Evolutionary conservation across 2,113 vertebrate species (phyloP).

Genomic region (Geococcyx californianus): DNA sequence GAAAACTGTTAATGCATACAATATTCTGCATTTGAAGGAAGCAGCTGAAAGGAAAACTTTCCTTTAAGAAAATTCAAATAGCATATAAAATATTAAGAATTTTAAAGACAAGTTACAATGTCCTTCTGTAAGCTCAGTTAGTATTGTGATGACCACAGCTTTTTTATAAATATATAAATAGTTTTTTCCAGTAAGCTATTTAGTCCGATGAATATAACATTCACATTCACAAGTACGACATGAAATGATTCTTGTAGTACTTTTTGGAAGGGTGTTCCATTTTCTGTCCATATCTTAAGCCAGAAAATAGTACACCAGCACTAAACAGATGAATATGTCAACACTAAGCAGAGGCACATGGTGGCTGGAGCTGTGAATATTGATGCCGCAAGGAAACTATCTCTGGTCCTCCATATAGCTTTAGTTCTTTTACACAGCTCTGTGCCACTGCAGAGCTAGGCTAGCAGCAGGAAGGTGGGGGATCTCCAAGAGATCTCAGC

Average conservation of each 20-base stretch:
- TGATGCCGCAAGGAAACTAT: neutral
- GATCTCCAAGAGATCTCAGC: neutral
- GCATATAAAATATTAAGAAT: neutral
- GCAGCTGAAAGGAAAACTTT: neutral
- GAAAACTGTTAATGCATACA: neutral
- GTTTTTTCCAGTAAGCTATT: neutral
- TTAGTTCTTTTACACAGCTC: neutral
- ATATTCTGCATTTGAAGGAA: neutral
- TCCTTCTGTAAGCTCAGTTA: neutral
- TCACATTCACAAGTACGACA: accelerated
- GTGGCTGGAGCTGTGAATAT: neutral
- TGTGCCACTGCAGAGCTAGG: neutral
- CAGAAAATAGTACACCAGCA: neutral
- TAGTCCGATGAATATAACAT: neutral
- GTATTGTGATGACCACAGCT: neutral
- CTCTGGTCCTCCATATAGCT: neutral
- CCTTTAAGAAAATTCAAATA: neutral
- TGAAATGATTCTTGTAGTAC: neutral
- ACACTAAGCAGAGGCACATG: neutral
- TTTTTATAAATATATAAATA: neutral
- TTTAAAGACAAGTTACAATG: neutral
- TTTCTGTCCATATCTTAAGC: neutral
- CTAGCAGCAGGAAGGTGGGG: neutral
- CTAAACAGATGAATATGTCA: neutral
- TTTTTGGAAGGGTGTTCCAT: neutral